Evolutionary conservation across 2,888 invertebrate genomes (phyloP).

Genomic region (Argyresthia albistria): DNA sequence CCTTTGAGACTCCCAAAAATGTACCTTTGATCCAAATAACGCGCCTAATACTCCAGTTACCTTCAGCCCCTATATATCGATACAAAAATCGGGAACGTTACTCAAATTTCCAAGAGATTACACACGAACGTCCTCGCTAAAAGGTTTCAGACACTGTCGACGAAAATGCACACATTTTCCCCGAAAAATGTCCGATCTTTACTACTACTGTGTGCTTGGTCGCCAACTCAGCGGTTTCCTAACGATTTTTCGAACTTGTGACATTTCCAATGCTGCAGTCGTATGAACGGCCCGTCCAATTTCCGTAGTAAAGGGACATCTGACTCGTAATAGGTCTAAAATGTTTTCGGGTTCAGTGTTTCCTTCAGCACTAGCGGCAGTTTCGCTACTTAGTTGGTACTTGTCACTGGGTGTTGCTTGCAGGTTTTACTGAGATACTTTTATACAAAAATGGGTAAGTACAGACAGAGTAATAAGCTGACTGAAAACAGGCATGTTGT

Average conservation of each 20-base stretch:
- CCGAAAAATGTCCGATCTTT: conserved; percentile 13
- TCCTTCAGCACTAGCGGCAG: neutral
- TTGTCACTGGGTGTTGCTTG: too few species aligned
- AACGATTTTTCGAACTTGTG: conserved; percentile 15
- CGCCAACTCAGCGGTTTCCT: conserved; percentile 7
- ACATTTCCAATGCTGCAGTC: conserved; percentile 16
- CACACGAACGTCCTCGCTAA: conserved; percentile 12
- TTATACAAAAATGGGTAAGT: too few species aligned
- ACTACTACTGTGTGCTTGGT: conserved; percentile 12
- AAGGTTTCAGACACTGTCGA: conserved; percentile 14
- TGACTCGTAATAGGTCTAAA: conserved; percentile 4
- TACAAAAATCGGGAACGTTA: conserved; percentile 24
- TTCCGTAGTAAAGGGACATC: conserved; percentile 4
- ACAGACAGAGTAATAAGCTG: too few species aligned
- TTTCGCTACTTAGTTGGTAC: too few species aligned
- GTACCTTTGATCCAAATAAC: neutral
- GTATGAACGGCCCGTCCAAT: conserved; percentile 3
- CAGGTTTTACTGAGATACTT: too few species aligned
- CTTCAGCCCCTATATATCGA: conserved; percentile 12
- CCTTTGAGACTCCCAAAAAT: neutral
- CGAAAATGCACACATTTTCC: conserved; percentile 16
- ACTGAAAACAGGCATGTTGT: too few species aligned
- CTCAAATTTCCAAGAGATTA: conserved; percentile 12
- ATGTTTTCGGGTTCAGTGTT: neutral
- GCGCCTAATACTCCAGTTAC: conserved; percentile 21